phyloP scores from a whole-genome alignment of 2,888 invertebrate genomes.

The Dromius quadrimaculatus region DNA sequence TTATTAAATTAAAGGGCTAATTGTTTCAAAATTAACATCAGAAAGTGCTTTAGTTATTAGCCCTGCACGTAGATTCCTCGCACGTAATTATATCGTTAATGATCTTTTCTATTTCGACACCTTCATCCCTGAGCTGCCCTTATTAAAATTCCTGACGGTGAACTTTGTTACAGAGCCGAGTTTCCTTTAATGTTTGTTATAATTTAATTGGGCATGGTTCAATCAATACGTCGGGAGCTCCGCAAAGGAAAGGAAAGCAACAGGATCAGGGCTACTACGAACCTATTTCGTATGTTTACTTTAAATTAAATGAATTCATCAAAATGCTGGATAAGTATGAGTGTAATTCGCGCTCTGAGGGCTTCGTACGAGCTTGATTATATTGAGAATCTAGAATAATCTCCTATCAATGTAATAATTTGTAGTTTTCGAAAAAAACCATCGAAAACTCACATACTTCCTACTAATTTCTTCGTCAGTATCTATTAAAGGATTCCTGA shows the following conservation, averaged over 20 bases:
- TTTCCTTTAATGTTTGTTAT: conserved; percentile 49
- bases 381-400: too few relatives aligned
- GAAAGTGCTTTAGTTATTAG: conserved; percentile 42
- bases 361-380: too few relatives aligned
- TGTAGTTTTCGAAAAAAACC: too few relatives aligned
- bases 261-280: too few relatives aligned
- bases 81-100: conserved; percentile 47
- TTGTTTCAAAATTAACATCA: conserved; percentile 42
- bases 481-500: too few relatives aligned
- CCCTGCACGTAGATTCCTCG: conserved; percentile 40
- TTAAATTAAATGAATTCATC: too few relatives aligned
- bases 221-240: conserved; percentile 33
- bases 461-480: too few relatives aligned
- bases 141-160: conserved; percentile 46
- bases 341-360: too few relatives aligned
- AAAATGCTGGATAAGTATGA: too few relatives aligned
- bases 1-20: conserved; percentile 36
- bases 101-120: conserved; percentile 44
- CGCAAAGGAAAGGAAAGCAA: neutral
- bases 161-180: conserved; percentile 32
- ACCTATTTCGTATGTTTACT: too few relatives aligned
- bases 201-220: conserved; percentile 46
- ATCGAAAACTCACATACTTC: too few relatives aligned
- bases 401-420: too few relatives aligned
- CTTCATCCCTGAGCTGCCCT: conserved; percentile 23